Conservation (phyloP, 2,888 invertebrate species). For the Terebella lapidaria region DNA sequence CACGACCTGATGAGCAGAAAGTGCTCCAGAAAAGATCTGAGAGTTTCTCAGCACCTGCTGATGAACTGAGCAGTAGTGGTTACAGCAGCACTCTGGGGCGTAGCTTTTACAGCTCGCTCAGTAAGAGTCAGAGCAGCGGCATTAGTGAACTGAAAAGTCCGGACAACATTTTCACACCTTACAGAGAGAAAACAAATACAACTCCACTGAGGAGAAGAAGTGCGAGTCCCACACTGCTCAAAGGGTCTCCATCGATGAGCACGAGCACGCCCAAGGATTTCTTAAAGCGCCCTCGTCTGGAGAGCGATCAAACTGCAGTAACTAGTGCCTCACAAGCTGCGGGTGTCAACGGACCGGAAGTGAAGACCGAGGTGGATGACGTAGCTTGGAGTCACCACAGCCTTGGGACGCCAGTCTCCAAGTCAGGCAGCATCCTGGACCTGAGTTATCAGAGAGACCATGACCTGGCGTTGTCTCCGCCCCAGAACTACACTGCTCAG, state of each 20-base stretch:
- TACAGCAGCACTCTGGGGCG: neutral
- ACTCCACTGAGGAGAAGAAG: neutral
- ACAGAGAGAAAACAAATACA: too few relatives aligned
- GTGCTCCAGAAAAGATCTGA: neutral
- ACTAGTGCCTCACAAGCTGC: too few relatives aligned
- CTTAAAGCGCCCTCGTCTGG: neutral
- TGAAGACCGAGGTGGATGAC: neutral
- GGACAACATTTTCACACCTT: too few relatives aligned
- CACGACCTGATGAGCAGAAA: too few relatives aligned
- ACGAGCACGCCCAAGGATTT: neutral
- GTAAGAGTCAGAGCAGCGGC: neutral
- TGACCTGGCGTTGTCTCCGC: constrained; percentile 25
- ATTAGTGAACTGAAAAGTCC: neutral
- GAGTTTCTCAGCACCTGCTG: neutral
- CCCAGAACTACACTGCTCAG: constrained; percentile 27
- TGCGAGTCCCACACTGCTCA: neutral
- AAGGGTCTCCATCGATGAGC: too few relatives aligned
- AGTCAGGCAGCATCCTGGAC: constrained; percentile 8
- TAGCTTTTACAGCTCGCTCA: neutral
- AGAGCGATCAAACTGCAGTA: too few relatives aligned
- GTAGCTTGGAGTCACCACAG: neutral
- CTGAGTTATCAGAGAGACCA: constrained; percentile 8
- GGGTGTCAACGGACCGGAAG: neutral
- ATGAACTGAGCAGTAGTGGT: constrained; percentile 1
- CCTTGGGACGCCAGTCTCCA: neutral